Evolutionary conservation across 2,113 vertebrate genomes (phyloP), one percentile per base, ranked within the genome.

Genomic region (Eclectus roratus): DNA sequence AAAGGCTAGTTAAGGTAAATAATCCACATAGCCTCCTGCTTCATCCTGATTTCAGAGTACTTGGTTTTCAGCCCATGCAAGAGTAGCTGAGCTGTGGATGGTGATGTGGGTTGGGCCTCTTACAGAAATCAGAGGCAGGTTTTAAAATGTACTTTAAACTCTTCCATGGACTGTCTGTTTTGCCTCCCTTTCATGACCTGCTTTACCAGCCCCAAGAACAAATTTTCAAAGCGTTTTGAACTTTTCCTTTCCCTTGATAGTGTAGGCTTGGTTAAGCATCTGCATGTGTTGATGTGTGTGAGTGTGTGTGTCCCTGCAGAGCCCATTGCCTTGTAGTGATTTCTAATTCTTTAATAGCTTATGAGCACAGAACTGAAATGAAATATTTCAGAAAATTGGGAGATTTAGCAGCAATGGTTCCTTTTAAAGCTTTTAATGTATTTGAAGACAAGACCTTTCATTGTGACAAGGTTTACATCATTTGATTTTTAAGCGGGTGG

Each of bases 401-500:
- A 53, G 6, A 63, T 76, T 80, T 60, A 96, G 41, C 44, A 88
- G 88, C 49, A 74, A 66, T 21, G 6, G 10, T 63, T 56, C 12
- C 24, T 17, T 91, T 74, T 81, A 61, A 90, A 66, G 46, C 35
- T 80, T 82, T 94, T 71, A 72, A 89, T 56, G 18, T 60, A 46
- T 65, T 86, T 83, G 76, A 92, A 69, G 64, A 88, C 84, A 87
- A 89, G 49, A 92, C 6, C 20, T 95, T 95, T 96, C 73, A 43
- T n/a, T 91, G 49, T 89, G 85, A 94, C 27, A 88, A 72, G 50
- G 52, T 69, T 87, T 86, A 96, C 18, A 24, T 50, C 31, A 56
- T 9, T 9, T 78, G 65, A 96, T 96, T 96, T 93, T 95, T 96
- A 97, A 96, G 81, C 77, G 95, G 79, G 41, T 52, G 46, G 43